A percentile compares a stretch with the other conserved stretches of the same genome.
These are phyloP conservation scores for Aphidius ervi DNA, from an alignment of 1,140 invertebrate genomes.

Conservation along the genomic window DNA sequence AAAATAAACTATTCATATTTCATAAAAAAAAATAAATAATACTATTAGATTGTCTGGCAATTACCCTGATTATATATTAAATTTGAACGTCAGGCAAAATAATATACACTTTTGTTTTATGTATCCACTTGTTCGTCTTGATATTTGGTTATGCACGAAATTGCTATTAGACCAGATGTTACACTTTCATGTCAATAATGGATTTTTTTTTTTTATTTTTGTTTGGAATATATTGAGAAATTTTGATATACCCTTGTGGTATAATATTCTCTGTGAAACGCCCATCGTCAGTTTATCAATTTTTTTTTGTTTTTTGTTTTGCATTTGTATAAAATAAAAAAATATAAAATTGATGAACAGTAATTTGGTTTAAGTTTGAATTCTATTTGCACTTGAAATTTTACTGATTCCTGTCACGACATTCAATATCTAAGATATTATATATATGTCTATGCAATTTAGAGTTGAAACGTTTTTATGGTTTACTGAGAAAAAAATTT, in stretches of 20 bases:
- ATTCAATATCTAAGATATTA: slow-evolving; percentile 3
- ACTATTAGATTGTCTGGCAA: background rate
- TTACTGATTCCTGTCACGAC: slow-evolving; percentile 47
- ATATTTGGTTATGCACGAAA: too few relatives aligned
- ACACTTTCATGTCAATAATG: slow-evolving; percentile 5
- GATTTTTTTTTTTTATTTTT: background rate
- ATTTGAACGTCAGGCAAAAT: too few relatives aligned
- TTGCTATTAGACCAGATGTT: too few relatives aligned
- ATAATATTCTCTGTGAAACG: too few relatives aligned
- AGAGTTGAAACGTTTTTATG: background rate
- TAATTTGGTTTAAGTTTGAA: slow-evolving; percentile 25
- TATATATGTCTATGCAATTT: background rate
- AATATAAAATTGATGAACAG: background rate
- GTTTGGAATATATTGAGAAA: too few relatives aligned
- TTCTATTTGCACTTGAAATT: slow-evolving; percentile 47
- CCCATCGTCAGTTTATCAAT: too few relatives aligned
- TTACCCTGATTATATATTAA: slow-evolving; percentile 12
- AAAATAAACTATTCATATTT: too few relatives aligned
- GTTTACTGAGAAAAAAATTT: background rate
- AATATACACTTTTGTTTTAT: too few relatives aligned
- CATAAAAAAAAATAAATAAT: background rate
- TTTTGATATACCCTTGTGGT: too few relatives aligned
- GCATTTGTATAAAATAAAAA: too few relatives aligned
- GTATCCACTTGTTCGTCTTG: too few relatives aligned
- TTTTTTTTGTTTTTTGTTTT: too few relatives aligned